Conservation (phyloP, 2,113 vertebrate genomes). For the Prionailurus bengalensis region DNA sequence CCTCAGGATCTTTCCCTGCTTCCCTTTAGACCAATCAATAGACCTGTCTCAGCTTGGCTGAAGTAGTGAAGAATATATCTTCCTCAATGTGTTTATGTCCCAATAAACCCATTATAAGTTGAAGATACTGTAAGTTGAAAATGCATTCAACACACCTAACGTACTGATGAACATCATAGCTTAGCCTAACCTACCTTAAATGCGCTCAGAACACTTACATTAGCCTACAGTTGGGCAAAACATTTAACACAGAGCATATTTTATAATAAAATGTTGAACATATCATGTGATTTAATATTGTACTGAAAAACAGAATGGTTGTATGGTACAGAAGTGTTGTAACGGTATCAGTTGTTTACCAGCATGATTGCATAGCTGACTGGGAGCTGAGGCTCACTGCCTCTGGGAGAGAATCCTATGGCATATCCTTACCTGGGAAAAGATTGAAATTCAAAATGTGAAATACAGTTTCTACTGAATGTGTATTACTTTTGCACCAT, state of each 20-base stretch:
- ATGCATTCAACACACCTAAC: background rate
- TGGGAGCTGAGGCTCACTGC: background rate
- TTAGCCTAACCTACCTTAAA: background rate
- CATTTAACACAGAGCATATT: background rate
- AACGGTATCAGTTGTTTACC: background rate
- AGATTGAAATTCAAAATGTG: background rate
- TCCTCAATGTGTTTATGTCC: background rate
- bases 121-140: background rate
- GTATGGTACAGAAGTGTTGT: background rate
- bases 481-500: background rate
- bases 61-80: background rate
- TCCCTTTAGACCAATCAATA: background rate
- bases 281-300: background rate
- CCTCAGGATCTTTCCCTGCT: background rate
- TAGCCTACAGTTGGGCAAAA: background rate
- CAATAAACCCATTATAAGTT: background rate
- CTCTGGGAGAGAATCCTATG: background rate
- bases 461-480: background rate
- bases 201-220: background rate
- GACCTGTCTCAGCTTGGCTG: background rate
- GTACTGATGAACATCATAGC: background rate
- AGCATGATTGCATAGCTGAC: background rate
- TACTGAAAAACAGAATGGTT: background rate
- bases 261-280: background rate
- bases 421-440: background rate